Conservation (phyloP, 2,113 vertebrate species). For the Cercopithecus mona region DNA sequence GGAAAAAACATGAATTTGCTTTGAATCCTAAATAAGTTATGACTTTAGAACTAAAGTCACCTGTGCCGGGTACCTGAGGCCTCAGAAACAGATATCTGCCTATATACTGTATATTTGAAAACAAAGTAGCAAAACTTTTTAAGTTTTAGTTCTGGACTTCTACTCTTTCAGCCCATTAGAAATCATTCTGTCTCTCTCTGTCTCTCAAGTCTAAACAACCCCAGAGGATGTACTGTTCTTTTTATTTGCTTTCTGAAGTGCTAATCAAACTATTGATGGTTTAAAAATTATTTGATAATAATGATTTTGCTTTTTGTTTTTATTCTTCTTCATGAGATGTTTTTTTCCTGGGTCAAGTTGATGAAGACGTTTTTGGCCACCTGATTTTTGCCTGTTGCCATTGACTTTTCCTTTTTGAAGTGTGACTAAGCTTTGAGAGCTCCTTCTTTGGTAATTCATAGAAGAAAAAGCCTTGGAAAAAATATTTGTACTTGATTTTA, state of each 20-base stretch:
- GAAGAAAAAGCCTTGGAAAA: slow-evolving; percentile 65
- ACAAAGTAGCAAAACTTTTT: slow-evolving; percentile 6
- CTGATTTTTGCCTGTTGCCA: slow-evolving; percentile 58
- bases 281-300: neutral
- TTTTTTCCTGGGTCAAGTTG: neutral
- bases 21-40: slow-evolving; percentile 20
- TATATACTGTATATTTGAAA: neutral
- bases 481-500: slow-evolving; percentile 56
- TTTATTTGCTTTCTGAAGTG: slow-evolving; percentile 34
- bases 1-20: neutral
- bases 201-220: neutral
- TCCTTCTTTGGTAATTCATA: slow-evolving; percentile 62
- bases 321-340: slow-evolving; percentile 33
- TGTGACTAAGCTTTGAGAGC: slow-evolving; percentile 64
- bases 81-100: neutral
- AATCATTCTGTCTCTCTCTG: neutral
- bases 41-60: neutral
- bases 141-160: slow-evolving; percentile 21
- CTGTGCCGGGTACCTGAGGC: neutral
- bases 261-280: neutral
- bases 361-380: slow-evolving; percentile 3
- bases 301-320: slow-evolving; percentile 24
- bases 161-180: neutral
- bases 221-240: neutral
- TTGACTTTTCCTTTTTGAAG: slow-evolving; percentile 69